Conservation (phyloP, 2,888 invertebrate genomes). For the Atethmia centrago region DNA sequence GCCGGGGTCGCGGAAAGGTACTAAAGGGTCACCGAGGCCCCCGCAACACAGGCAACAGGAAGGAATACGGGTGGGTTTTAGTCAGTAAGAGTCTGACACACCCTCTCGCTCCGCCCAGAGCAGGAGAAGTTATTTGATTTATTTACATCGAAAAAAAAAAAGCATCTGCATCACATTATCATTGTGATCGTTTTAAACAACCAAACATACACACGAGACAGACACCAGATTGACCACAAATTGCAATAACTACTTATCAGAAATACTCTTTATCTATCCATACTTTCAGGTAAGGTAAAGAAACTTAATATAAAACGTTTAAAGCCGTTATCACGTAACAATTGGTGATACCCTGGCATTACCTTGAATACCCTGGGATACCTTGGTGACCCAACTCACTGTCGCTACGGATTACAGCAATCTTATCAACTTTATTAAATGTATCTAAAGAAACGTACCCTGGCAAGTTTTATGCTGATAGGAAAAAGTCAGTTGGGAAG, state of each 20-base stretch:
- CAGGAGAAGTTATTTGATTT: too few species aligned
- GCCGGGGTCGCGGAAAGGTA: too few species aligned
- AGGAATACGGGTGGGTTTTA: too few species aligned
- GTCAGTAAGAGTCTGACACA: too few species aligned
- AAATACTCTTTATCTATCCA: neutral
- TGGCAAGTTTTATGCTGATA: constrained; percentile 32
- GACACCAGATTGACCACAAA: neutral
- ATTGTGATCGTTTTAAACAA: neutral
- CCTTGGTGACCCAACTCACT: constrained; percentile 40
- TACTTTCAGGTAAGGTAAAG: constrained; percentile 1
- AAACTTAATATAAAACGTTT: constrained; percentile 36
- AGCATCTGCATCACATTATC: neutral
- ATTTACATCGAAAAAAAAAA: too few species aligned
- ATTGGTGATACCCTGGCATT: constrained; percentile 16
- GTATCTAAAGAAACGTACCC: constrained; percentile 19
- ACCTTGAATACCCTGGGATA: constrained; percentile 12
- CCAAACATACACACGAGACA: too few species aligned
- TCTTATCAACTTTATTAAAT: constrained; percentile 50
- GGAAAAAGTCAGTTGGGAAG: neutral
- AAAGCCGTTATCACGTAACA: constrained; percentile 38
- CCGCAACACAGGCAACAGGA: too few species aligned
- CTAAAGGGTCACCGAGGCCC: too few species aligned
- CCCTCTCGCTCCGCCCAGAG: too few species aligned
- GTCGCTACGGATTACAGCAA: constrained; percentile 40
- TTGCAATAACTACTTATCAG: neutral